Percentiles rank a stretch among this genome's conserved stretches.
These are phyloP conservation scores for Corvus hawaiiensis DNA, from an alignment of 2,113 vertebrate genomes.

Conservation along the genomic window DNA sequence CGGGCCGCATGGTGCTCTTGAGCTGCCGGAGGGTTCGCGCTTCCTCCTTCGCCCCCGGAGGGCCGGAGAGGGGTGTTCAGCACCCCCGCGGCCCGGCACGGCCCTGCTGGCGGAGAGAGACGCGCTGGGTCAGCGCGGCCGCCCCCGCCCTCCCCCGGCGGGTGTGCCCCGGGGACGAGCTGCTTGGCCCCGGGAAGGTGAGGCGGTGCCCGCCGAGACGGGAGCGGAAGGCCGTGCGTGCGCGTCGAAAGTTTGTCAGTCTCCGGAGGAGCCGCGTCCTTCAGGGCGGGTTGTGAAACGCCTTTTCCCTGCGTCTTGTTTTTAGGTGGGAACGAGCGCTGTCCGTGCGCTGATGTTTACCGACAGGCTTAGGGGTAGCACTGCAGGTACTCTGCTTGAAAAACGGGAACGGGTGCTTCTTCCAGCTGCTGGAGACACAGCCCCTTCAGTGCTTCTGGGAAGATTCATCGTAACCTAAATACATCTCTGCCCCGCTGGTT, in stretches of 20 bases:
- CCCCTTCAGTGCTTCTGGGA: background rate
- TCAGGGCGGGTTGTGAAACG: background rate
- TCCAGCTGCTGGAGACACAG: background rate
- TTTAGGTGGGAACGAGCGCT: background rate
- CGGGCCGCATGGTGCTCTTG: background rate
- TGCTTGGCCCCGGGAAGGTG: background rate
- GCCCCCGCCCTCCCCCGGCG: background rate
- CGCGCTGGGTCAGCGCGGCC: background rate
- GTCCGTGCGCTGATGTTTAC: background rate
- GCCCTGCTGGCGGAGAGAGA: background rate
- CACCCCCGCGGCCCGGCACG: background rate
- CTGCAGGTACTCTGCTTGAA: rapidly evolving
- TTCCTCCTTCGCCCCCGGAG: rapidly evolving
- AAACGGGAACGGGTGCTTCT: background rate
- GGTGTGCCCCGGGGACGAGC: background rate
- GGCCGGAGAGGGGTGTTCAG: background rate
- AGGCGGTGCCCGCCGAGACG: background rate
- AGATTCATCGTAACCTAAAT: background rate
- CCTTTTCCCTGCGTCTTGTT: background rate
- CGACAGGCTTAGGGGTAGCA: rapidly evolving
- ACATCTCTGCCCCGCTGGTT: background rate
- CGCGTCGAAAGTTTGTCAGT: background rate
- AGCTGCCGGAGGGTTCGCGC: background rate
- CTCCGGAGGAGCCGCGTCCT: background rate
- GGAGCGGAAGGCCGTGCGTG: background rate